Percentiles rank a stretch among this genome's conserved stretches.
phyloP scores from a whole-genome alignment of 2,113 vertebrate genomes.

The Fregata magnificens region DNA sequence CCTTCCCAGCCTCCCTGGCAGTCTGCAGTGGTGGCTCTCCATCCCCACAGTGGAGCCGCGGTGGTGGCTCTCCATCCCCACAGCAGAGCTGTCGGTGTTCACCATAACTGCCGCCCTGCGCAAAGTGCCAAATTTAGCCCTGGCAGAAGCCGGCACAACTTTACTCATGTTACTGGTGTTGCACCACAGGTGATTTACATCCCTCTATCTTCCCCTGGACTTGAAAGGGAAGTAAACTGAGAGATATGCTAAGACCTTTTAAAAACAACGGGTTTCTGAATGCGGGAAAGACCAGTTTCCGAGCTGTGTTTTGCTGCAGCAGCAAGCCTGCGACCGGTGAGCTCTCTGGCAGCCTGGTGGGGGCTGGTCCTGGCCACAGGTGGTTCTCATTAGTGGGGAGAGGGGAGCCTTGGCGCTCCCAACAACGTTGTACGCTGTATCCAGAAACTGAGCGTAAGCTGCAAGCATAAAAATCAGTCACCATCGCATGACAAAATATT shows the following conservation, averaged over 20 bases:
- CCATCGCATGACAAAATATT: background rate
- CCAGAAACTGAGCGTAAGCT: background rate
- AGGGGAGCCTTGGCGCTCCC: background rate
- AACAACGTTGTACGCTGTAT: rapidly evolving
- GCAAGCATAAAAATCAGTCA: background rate
- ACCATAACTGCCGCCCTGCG: rapidly evolving
- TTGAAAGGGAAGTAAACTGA: background rate
- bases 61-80: background rate
- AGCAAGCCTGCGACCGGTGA: background rate
- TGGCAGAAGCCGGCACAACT: background rate
- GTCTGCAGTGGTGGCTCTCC: background rate
- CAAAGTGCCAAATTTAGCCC: background rate
- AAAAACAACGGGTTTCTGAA: background rate
- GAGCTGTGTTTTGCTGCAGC: background rate
- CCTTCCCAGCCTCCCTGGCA: background rate
- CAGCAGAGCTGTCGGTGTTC: rapidly evolving
- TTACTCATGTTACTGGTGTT: background rate
- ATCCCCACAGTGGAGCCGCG: rapidly evolving
- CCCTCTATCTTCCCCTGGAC: background rate
- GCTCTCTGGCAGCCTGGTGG: background rate
- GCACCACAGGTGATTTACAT: background rate
- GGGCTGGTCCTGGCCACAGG: background rate
- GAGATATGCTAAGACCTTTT: background rate
- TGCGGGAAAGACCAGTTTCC: rapidly evolving
- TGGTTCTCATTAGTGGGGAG: background rate